Evolutionary conservation across 2,113 vertebrate genomes (phyloP).

Genomic region (Glaucomys volans): DNA sequence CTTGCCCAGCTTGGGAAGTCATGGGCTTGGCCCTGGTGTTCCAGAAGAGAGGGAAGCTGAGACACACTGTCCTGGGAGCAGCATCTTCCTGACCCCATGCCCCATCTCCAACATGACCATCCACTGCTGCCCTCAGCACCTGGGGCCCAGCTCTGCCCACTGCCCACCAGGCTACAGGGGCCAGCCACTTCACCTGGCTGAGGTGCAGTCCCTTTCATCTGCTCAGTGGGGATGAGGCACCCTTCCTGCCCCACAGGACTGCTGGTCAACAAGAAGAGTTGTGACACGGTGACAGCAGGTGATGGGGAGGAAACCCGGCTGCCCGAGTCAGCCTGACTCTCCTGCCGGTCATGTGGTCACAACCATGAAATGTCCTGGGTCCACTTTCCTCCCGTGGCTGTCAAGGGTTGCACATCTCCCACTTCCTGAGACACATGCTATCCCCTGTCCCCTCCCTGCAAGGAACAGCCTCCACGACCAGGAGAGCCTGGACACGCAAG

Average conservation of each 20-base stretch:
- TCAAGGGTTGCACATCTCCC: background rate
- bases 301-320: background rate
- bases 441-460: background rate
- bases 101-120: background rate
- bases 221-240: background rate
- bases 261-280: rapidly evolving
- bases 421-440: background rate
- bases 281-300: background rate
- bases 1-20: background rate
- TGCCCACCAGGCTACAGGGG: background rate
- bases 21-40: rapidly evolving
- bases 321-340: background rate
- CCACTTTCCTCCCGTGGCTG: background rate
- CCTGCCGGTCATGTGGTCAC: background rate
- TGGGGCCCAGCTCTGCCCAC: background rate
- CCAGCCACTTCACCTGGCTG: background rate
- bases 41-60: background rate
- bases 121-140: background rate
- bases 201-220: slow-evolving; percentile 24
- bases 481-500: background rate
- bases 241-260: background rate
- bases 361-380: background rate
- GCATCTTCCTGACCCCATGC: background rate
- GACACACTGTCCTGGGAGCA: background rate
- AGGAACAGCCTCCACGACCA: background rate